Evolutionary conservation across 2,797 vertebrate species (phyloP).

Genomic region (Hemibagrus guttatus): DNA sequence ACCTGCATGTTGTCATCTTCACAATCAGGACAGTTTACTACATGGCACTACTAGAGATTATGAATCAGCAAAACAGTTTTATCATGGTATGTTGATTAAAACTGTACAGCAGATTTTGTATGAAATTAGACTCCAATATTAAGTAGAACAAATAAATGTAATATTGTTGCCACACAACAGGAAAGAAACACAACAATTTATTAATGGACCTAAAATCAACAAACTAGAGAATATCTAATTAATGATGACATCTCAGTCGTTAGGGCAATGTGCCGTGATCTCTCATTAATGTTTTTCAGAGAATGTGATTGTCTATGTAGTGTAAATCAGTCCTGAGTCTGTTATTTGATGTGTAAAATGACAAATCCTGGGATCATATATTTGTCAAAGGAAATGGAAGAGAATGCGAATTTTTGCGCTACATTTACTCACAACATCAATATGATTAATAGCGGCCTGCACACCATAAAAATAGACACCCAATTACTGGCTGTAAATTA

Average conservation of each 20-base stretch:
- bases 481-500: slow-evolving; percentile 80
- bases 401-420: slow-evolving; percentile 72
- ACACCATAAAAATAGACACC: slow-evolving; percentile 77
- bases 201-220: slow-evolving; percentile 32
- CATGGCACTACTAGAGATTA: slow-evolving; percentile 2
- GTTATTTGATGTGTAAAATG: slow-evolving; percentile 41
- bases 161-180: background rate
- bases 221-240: slow-evolving; percentile 28
- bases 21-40: slow-evolving; percentile 55
- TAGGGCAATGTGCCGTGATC: slow-evolving; percentile 12
- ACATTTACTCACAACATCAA: slow-evolving; percentile 79
- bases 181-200: slow-evolving; percentile 12
- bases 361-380: slow-evolving; percentile 65
- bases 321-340: slow-evolving; percentile 27
- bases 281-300: slow-evolving; percentile 18
- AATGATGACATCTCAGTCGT: slow-evolving; percentile 33
- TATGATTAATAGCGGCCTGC: slow-evolving; percentile 79
- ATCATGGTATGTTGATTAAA: slow-evolving; percentile 51
- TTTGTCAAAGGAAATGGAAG: slow-evolving; percentile 71
- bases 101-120: background rate
- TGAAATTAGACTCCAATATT: slow-evolving; percentile 9
- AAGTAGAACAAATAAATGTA: background rate
- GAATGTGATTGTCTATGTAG: slow-evolving; percentile 8
- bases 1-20: slow-evolving; percentile 59
- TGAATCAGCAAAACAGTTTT: slow-evolving; percentile 51